Percentiles rank a stretch among this genome's conserved stretches.
phyloP scores from a whole-genome alignment of 1,140 invertebrate genomes.

The Euura lappo region DNA sequence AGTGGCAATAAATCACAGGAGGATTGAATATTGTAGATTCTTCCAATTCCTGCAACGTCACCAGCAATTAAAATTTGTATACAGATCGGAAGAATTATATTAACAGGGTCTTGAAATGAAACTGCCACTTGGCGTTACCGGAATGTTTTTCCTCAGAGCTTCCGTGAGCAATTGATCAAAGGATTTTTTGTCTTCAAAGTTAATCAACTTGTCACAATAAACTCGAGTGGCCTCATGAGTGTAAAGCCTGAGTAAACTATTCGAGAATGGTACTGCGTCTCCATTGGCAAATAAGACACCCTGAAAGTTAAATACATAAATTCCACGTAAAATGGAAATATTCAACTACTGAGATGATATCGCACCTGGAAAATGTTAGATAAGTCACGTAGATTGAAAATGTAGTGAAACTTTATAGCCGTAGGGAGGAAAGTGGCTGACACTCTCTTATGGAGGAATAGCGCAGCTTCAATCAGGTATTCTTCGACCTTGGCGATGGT shows the following conservation, averaged over 20 bases:
- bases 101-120: no score
- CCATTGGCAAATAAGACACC: conserved; percentile 87
- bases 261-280: conserved; percentile 74
- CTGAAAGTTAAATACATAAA: conserved; percentile 57
- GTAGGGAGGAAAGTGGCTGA: conserved; percentile 83
- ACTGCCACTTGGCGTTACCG: conserved; percentile 57
- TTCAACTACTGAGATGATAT: neutral
- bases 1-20: conserved; percentile 88
- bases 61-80: conserved; percentile 22
- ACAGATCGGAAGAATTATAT: neutral
- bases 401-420: conserved; percentile 93
- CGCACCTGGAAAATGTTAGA: conserved; percentile 87
- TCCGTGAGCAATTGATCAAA: conserved; percentile 80
- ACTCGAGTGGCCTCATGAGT: conserved; percentile 89
- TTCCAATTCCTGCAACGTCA: conserved; percentile 63
- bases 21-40: conserved; percentile 70
- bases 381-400: conserved; percentile 91
- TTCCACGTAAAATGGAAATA: neutral
- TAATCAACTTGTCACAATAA: conserved; percentile 88
- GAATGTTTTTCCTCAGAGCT: conserved; percentile 83
- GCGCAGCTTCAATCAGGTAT: conserved; percentile 72
- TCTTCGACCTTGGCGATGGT: conserved; percentile 66
- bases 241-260: conserved; percentile 81
- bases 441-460: conserved; percentile 81
- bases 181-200: conserved; percentile 69